Conservation (phyloP, 1,140 invertebrate genomes). For the Triops longicaudatus region DNA sequence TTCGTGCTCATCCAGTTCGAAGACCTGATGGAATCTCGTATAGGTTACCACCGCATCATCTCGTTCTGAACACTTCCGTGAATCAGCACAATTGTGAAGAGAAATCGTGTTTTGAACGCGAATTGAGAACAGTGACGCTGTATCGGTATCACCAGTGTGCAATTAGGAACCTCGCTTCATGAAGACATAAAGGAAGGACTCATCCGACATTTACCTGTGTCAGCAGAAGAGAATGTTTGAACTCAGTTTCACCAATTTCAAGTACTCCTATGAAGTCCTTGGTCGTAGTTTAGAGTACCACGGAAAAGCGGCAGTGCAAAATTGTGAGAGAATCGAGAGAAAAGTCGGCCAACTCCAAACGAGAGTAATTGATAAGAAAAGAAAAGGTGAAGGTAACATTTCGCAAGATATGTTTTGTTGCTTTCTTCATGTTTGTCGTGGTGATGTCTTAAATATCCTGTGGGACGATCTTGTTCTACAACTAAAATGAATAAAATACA, state of each 20-base stretch:
- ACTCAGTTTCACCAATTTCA: too few relatives aligned
- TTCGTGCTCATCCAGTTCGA: neutral
- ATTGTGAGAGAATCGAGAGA: neutral
- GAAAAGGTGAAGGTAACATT: neutral
- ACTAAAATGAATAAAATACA: too few relatives aligned
- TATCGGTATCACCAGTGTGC: neutral
- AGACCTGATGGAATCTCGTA: conserved; percentile 8
- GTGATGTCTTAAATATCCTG: neutral
- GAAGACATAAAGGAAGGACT: too few relatives aligned
- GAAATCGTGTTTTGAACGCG: neutral
- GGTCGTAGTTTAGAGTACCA: too few relatives aligned
- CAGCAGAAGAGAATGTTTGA: too few relatives aligned
- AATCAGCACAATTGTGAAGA: neutral
- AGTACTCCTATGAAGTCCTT: too few relatives aligned
- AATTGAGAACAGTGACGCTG: neutral
- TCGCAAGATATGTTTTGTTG: neutral
- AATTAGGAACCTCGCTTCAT: neutral
- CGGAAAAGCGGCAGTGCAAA: too few relatives aligned
- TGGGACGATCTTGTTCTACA: neutral
- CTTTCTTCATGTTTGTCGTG: neutral
- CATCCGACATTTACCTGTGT: too few relatives aligned
- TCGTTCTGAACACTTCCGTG: conserved; percentile 6
- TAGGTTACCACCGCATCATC: neutral
- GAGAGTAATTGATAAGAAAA: neutral
- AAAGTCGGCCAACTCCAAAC: neutral